Percentiles rank a stretch among this genome's conserved stretches.
phyloP scores from a whole-genome alignment of 2,113 vertebrate genomes.

The Rhombomys opimus region DNA sequence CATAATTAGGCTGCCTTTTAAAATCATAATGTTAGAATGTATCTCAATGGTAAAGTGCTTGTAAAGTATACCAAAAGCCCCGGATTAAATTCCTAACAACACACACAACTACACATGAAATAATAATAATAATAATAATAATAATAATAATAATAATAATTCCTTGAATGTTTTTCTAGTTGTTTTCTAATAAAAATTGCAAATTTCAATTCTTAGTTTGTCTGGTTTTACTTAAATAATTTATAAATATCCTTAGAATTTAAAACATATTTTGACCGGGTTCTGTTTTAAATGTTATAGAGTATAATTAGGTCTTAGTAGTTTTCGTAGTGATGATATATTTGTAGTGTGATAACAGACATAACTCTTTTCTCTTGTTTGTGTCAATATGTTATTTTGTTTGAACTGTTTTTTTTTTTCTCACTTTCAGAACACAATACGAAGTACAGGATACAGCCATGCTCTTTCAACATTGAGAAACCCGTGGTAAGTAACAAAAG shows the following conservation, averaged over 20 bases:
- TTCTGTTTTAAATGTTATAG: slow-evolving; percentile 16
- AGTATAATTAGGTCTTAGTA: slow-evolving; percentile 20
- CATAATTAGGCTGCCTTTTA: background rate
- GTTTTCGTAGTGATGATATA: slow-evolving; percentile 63
- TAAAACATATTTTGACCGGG: slow-evolving; percentile 77
- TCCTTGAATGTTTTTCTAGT: background rate
- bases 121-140: background rate
- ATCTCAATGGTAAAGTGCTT: background rate
- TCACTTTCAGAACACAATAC: slow-evolving; percentile 86
- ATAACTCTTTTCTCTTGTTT: slow-evolving; percentile 62
- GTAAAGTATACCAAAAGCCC: background rate
- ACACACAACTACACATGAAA: background rate
- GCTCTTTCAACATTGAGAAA: slow-evolving; percentile 85
- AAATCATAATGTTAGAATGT: background rate
- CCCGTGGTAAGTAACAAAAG: slow-evolving; percentile 87
- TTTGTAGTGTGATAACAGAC: slow-evolving; percentile 70
- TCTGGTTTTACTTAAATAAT: slow-evolving; percentile 29
- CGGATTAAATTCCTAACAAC: background rate
- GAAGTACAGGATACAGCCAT: slow-evolving; percentile 83
- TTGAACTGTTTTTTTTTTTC: slow-evolving; percentile 47
- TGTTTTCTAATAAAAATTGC: background rate
- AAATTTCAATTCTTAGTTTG: slow-evolving; percentile 35
- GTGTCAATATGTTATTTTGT: slow-evolving; percentile 70
- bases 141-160: background rate
- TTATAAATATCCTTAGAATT: slow-evolving; percentile 24